Evolutionary conservation across 1,140 invertebrate genomes (phyloP), one percentile per base, ranked within the genome.

Genomic region (silkworm (Bombyx mori)): DNA sequence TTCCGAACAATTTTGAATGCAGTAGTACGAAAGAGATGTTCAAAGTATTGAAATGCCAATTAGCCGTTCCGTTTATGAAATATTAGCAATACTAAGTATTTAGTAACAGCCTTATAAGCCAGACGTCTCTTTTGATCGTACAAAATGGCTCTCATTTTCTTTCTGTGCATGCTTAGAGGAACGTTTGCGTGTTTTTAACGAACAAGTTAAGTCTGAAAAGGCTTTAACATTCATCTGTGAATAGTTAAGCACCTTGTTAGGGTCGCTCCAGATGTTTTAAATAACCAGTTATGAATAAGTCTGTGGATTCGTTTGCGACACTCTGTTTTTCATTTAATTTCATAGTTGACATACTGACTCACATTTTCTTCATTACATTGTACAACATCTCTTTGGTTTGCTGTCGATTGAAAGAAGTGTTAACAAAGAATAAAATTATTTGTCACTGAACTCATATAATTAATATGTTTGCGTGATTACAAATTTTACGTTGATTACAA

Each of bases 161-260:
- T 52, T 42, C 44, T 51, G 57, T 57, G 52, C 50, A 56, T 51
- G 42, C 54, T 53, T 59, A 65, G 63, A 68, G 61, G 57, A 62
- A 67, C 59, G 61, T 70, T 68, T 63, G 61, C 66, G 66, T 71
- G 62, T 68, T 69, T 71, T 74, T 73, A 77, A 74, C 65, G 71
- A 72, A 71, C 68, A 62, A 68, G 71, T 62, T 71, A 63, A 69
- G 57, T 65, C 56, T 66, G 60, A 68, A 76, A 75, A 55, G 61
- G 68, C 61, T 59, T 65, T 57, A 57, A 62, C 64, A 66, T 69
- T 69, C 66, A 71, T 63, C 68, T 69, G 56, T 75, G 71, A 76
- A 78, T 69, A 68, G 65, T 62, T 57, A 54, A 77, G 74, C 54
- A 68, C 69, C 75, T 74, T 81, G 74, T 81, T 79, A 81, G 67